Base-by-base conservation (phyloP, 2,797 vertebrate genomes). In the Falco rusticolus region DNA sequence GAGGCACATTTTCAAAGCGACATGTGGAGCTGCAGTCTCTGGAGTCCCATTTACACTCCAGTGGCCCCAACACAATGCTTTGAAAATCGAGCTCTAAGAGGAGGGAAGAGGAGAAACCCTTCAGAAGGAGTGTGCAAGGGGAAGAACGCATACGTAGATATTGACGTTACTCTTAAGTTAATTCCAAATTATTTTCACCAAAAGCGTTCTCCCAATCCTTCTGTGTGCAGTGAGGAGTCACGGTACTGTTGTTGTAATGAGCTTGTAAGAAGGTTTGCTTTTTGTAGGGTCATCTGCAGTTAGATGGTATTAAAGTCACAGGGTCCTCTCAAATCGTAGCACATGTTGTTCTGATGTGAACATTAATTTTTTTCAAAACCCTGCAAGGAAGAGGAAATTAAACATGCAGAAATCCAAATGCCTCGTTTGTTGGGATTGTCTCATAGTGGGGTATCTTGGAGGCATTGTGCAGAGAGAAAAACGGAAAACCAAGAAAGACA, bases 31-130 rank as follows among this genome's bases (percentile, higher is more conserved):
- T 68, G 39, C 53, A 31, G 63, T 37, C 93, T 90, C 77, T 85
- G 41, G 88, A 75, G 88, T 77, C 68, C 63, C 48, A 12, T 76
- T 94, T 70, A 47, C 15, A 28, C 85, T 87, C 80, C 31, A 50
- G 70, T 34, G 78, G 34, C 71, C 53, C 53, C 61, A 85, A 80
- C 70, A 82, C 31, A 89, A 24, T 26, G 71, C 84, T 93, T 96
- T 92, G 88, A 97, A 96, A 93, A 85, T 84, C 31, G 50, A 89
- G 15, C 71, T 51, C 33, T n/a, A 37, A 45, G 54, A 92, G 17
- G 17, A 53, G 25, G 26, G 50, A 85, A 47, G 48, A 93, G 60
- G 60, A 90, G 61, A 61, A 85, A 16, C 50, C 84, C 65, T 92
- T 57, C 63, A 43, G 71, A 85, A 83, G 59, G 28, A 87, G 24